These are phyloP conservation scores for Amphipyra tragopoginis DNA, from an alignment of 2,888 invertebrate genomes.

Conservation along the genomic window DNA sequence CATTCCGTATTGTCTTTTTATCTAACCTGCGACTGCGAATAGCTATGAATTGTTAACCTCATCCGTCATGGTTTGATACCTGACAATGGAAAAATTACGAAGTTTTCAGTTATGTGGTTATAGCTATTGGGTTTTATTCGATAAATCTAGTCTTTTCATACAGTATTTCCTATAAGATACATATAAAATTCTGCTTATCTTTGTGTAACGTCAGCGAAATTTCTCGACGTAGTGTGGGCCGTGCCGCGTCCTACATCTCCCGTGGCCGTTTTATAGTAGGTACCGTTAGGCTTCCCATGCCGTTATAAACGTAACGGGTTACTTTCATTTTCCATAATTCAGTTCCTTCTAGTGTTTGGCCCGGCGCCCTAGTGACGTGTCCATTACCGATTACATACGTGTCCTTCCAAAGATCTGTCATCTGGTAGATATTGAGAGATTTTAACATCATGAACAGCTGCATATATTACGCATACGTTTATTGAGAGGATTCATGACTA, in stretches of 20 bases:
- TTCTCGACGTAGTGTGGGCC: slow-evolving; percentile 79
- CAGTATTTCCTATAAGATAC: slow-evolving; percentile 12
- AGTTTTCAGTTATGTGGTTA: not conserved
- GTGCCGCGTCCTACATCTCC: slow-evolving; percentile 74
- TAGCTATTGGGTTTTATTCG: slow-evolving; percentile 5
- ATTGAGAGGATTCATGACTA: slow-evolving; percentile 4
- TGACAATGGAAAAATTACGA: slow-evolving; percentile 10
- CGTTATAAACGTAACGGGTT: slow-evolving; percentile 60
- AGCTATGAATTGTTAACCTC: slow-evolving; percentile 38
- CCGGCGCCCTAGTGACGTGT: slow-evolving; percentile 73
- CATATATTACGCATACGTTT: slow-evolving; percentile 5
- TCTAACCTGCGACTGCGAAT: not conserved
- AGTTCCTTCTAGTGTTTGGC: slow-evolving; percentile 46
- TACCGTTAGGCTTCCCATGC: slow-evolving; percentile 68
- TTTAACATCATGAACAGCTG: slow-evolving; percentile 8
- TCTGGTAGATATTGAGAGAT: slow-evolving; percentile 38
- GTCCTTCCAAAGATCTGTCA: slow-evolving; percentile 58
- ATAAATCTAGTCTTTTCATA: slow-evolving; percentile 18
- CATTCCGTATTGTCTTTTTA: slow-evolving; percentile 12
- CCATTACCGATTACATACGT: slow-evolving; percentile 69
- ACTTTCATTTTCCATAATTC: slow-evolving; percentile 68
- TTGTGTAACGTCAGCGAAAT: slow-evolving; percentile 68
- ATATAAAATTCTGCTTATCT: slow-evolving; percentile 42
- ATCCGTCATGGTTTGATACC: slow-evolving; percentile 21
- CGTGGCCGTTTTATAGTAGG: slow-evolving; percentile 53